Evolutionary conservation across 2,113 vertebrate genomes (phyloP).

Genomic region (Pachyramphus minor): DNA sequence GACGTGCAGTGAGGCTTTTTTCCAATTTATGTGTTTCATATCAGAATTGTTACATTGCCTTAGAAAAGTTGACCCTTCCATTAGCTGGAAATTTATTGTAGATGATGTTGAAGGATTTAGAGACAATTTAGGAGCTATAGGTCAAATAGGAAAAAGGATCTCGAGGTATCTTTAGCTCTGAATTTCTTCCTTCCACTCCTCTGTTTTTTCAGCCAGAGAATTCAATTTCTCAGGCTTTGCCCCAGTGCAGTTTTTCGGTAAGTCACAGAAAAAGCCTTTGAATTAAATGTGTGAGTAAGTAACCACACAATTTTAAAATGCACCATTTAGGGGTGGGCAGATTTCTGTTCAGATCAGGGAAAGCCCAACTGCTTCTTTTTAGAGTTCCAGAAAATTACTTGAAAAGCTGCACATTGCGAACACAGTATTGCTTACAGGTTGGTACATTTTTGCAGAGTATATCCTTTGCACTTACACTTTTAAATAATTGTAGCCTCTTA

Average conservation of each 20-base stretch:
- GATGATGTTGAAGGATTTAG: not conserved
- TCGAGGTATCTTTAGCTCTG: not conserved
- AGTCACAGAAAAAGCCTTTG: not conserved
- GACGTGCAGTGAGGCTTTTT: not conserved
- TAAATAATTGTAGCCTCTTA: not conserved
- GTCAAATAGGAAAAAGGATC: not conserved
- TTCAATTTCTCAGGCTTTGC: not conserved
- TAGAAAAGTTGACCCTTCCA: not conserved
- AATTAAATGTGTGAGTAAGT: conserved; percentile 1
- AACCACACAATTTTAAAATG: not conserved
- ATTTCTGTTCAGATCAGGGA: not conserved
- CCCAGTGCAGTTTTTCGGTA: not conserved
- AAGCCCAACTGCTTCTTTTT: not conserved
- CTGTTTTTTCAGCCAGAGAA: not conserved
- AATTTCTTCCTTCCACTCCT: not conserved
- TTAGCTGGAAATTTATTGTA: not conserved
- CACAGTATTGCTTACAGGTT: not conserved
- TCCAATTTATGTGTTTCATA: not conserved
- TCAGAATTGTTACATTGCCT: not conserved
- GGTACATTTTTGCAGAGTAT: not conserved
- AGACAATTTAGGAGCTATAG: not conserved
- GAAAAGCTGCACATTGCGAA: not conserved
- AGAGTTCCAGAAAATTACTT: not conserved
- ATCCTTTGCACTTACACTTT: not conserved
- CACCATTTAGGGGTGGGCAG: not conserved